A percentile compares a stretch with the other conserved stretches of the same genome.
phyloP scores from a whole-genome alignment of 2,888 invertebrate species.

The Lycophotia porphyrea region DNA sequence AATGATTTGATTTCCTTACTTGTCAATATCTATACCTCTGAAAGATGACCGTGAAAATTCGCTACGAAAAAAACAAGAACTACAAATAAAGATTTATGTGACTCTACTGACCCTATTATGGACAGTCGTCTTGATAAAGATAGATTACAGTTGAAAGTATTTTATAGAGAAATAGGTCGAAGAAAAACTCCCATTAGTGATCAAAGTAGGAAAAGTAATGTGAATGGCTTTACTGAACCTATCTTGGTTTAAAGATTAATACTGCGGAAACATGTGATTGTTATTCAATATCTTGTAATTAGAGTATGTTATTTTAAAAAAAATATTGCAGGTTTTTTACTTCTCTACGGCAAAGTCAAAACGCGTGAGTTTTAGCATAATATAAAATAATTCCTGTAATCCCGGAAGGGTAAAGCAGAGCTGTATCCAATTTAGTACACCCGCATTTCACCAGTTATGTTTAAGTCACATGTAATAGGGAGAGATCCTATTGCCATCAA shows the following conservation, averaged over 20 bases:
- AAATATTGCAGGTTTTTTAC: neutral
- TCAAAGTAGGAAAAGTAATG: conserved; percentile 11
- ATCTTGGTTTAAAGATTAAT: conserved; percentile 23
- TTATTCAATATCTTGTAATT: conserved; percentile 25
- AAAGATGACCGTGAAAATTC: conserved; percentile 11
- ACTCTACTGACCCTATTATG: conserved; percentile 29
- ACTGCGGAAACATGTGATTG: conserved; percentile 20
- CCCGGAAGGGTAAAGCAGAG: too few species aligned
- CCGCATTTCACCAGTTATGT: too few species aligned
- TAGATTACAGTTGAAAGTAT: conserved; percentile 44
- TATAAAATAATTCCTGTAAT: too few species aligned
- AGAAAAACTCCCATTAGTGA: conserved; percentile 44
- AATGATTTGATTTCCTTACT: neutral
- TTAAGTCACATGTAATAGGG: too few species aligned
- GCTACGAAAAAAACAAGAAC: conserved; percentile 5
- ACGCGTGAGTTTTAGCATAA: neutral
- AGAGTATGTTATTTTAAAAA: neutral
- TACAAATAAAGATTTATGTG: conserved; percentile 58
- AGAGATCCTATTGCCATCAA: too few species aligned
- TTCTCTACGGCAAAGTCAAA: neutral
- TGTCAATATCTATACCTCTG: neutral
- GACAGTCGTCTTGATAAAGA: conserved; percentile 53
- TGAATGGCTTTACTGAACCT: conserved; percentile 17
- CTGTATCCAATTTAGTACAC: too few species aligned
- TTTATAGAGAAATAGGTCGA: conserved; percentile 32